Conservation (phyloP, 1,140 invertebrate species). For the Plodia interpunctella region DNA sequence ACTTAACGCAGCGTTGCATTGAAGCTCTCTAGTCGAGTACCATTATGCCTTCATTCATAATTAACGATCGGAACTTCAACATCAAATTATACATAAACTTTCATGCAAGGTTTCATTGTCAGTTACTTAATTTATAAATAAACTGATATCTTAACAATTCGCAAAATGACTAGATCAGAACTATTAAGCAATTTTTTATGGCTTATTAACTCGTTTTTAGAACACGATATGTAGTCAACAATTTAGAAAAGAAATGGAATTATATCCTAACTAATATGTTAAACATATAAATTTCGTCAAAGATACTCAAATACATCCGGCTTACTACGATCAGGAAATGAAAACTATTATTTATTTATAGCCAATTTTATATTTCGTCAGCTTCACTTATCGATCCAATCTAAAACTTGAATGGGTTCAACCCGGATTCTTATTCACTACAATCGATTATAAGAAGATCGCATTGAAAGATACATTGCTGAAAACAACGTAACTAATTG, state of each 20-base stretch:
- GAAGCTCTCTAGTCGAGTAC: not conserved
- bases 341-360: not conserved
- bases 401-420: not conserved
- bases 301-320: not conserved
- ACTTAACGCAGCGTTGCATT: constrained; percentile 9
- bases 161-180: no score
- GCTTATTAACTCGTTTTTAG: no score
- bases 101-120: no score
- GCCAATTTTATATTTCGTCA: not conserved
- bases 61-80: no score
- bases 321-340: not conserved
- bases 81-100: no score
- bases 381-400: not conserved
- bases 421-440: not conserved
- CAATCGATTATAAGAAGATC: not conserved
- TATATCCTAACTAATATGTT: no score
- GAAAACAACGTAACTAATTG: constrained; percentile 1
- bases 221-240: no score
- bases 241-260: no score
- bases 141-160: no score
- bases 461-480: not conserved
- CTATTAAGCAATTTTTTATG: no score
- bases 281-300: not conserved
- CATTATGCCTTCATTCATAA: not conserved
- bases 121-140: no score